Evolutionary conservation across 2,888 invertebrate genomes (phyloP).

Genomic region (Endomychus coccineus): DNA sequence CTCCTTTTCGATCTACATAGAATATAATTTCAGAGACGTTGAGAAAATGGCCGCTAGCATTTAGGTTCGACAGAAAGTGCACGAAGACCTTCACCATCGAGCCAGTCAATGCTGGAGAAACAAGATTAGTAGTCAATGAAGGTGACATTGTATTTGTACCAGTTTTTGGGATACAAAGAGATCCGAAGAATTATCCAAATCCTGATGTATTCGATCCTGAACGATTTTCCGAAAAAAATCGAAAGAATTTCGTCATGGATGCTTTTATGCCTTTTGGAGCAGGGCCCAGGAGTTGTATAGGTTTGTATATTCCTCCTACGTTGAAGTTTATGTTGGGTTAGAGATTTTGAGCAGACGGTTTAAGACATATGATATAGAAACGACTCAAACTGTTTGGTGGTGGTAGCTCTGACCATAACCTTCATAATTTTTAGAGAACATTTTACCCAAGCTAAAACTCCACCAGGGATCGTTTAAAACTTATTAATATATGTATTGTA

Average conservation of each 20-base stretch:
- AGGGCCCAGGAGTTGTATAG: conserved; percentile 58
- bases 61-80: conserved; percentile 24
- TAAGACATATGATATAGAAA: no score
- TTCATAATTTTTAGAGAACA: no score
- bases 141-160: conserved; percentile 25
- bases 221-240: conserved; percentile 48
- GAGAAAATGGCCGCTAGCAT: conserved; percentile 29
- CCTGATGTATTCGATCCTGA: conserved; percentile 37
- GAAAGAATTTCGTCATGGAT: conserved; percentile 43
- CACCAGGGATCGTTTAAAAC: no score
- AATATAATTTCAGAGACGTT: conserved; percentile 25
- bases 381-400: no score
- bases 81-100: conserved; percentile 25
- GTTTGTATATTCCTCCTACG: no score
- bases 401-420: no score
- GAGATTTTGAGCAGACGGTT: no score
- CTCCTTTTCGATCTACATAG: no score
- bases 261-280: conserved; percentile 38
- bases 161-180: conserved; percentile 28
- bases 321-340: no score
- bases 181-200: conserved; percentile 30
- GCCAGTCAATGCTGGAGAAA: conserved; percentile 19
- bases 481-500: no score
- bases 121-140: conserved; percentile 18
- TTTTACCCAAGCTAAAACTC: no score